Base-by-base conservation (phyloP, 1,140 invertebrate genomes). In the Neuroterus valhalla region DNA sequence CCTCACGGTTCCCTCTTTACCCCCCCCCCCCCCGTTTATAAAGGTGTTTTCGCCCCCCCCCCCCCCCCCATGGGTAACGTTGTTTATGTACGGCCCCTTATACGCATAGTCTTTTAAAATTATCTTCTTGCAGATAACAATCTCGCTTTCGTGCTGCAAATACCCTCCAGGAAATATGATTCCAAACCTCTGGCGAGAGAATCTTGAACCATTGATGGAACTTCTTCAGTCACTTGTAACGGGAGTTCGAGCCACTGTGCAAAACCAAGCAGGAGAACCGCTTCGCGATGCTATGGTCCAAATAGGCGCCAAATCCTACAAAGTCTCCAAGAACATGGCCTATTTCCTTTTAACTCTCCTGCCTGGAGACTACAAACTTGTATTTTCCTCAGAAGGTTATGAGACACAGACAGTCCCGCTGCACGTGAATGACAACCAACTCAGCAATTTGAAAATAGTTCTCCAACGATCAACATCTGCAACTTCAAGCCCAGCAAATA, bases 221-320 rank as follows among this genome's bases (percentile, higher is more conserved):
- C 86, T 95, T 92, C 75, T 92, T 89, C 82, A 87, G 12, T 85
- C 86, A 21, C 71, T 89, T 31, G 75, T 85, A 44, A 83, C 87
- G 90, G 96, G 97, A 70, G 89, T 98, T 1, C 91, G 93, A 48
- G 96, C 95, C 1, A 91, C 92, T 78, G 91, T 98, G 4, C 91
- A 90, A 46, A 93, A 97, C 82, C 88, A 89, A 11, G 80, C 91
- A 43, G 91, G 92, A 1, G 85, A 90, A 23, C 93, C 94, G 15
- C 89, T 98, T 80, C 87, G 93, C 10, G 92, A 95, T 70, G 96
- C 96, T 1, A 92, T 90, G 0, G 89, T 98, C 0, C 87, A 90
- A 48, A 91, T 98, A 6, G 88, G 91, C 67, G 91, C 91, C 6
- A 85, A 90, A 1, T 86, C 91, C 38, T 93, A 94, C 79, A 88